phyloP scores from a whole-genome alignment of 1,140 invertebrate genomes.

The Drosophila bocqueti region DNA sequence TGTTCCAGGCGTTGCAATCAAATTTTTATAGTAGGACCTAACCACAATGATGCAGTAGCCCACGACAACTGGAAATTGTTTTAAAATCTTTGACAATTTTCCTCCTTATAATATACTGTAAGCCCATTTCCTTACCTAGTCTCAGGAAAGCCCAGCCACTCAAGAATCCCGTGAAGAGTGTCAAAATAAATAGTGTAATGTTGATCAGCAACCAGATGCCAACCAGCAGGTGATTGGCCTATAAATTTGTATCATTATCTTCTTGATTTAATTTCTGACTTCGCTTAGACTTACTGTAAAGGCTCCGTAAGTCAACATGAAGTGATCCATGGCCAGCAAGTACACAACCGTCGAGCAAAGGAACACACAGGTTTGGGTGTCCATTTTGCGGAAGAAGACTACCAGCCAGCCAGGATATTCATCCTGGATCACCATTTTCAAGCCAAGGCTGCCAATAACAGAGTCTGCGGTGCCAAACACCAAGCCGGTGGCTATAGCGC shows the following conservation, averaged over 20 bases:
- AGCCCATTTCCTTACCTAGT: slow-evolving; percentile 10
- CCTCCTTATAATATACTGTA: too few relatives aligned
- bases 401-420: slow-evolving; percentile 6
- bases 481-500: slow-evolving; percentile 10
- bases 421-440: slow-evolving; percentile 8
- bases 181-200: slow-evolving; percentile 25
- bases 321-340: slow-evolving; percentile 11
- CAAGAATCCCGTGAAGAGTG: slow-evolving; percentile 30
- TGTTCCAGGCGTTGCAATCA: not conserved
- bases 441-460: slow-evolving; percentile 2
- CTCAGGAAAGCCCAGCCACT: slow-evolving; percentile 9
- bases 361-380: slow-evolving; percentile 10
- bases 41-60: slow-evolving; percentile 28
- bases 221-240: slow-evolving; percentile 13
- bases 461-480: slow-evolving; percentile 14
- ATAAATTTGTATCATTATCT: not conserved
- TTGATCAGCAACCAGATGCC: slow-evolving; percentile 36
- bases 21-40: slow-evolving; percentile 26
- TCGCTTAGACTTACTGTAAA: slow-evolving; percentile 4
- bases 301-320: slow-evolving; percentile 17
- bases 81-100: too few relatives aligned
- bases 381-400: slow-evolving; percentile 26
- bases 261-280: not conserved
- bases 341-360: slow-evolving; percentile 6
- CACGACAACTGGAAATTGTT: not conserved